phyloP scores from a whole-genome alignment of 2,888 invertebrate species.

The Eumacrocentrus americanus region DNA sequence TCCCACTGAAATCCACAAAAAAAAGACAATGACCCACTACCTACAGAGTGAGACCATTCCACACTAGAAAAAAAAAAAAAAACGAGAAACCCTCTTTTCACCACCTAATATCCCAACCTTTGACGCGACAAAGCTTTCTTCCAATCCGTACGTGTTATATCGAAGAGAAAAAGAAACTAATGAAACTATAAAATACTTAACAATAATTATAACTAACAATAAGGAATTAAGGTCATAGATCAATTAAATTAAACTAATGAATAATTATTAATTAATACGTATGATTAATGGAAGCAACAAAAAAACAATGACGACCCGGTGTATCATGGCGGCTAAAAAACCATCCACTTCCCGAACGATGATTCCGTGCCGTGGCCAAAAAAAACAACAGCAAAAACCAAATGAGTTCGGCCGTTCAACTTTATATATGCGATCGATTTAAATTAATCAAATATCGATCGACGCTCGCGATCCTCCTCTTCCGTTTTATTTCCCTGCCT shows the following conservation, averaged over 20 bases:
- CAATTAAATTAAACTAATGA: conserved; percentile 51
- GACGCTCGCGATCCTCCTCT: conserved; percentile 26
- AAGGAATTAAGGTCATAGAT: conserved; percentile 55
- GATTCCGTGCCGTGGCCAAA: conserved; percentile 46
- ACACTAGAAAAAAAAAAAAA: conserved; percentile 25
- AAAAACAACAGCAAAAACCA: too few relatives aligned
- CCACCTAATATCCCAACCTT: conserved; percentile 36
- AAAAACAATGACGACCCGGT: conserved; percentile 35
- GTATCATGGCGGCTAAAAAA: conserved; percentile 57
- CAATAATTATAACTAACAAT: conserved; percentile 57
- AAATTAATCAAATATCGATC: conserved; percentile 5
- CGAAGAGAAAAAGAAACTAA: conserved; percentile 43
- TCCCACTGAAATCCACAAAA: conserved; percentile 21
- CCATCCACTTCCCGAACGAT: conserved; percentile 56
- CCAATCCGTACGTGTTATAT: conserved; percentile 58
- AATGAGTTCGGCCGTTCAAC: background rate
- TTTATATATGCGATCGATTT: background rate
- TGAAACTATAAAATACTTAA: conserved; percentile 59
- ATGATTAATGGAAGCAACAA: conserved; percentile 12
- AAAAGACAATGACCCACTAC: too few relatives aligned
- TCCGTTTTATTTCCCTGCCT: conserved; percentile 28
- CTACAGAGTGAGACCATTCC: too few relatives aligned
- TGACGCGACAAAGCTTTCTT: conserved; percentile 53
- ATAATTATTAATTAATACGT: conserved; percentile 35
- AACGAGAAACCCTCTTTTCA: conserved; percentile 35